Evolutionary conservation across 2,797 vertebrate genomes (phyloP), one percentile per base, ranked within the genome.

Genomic region (Sylvilagus floridanus): DNA sequence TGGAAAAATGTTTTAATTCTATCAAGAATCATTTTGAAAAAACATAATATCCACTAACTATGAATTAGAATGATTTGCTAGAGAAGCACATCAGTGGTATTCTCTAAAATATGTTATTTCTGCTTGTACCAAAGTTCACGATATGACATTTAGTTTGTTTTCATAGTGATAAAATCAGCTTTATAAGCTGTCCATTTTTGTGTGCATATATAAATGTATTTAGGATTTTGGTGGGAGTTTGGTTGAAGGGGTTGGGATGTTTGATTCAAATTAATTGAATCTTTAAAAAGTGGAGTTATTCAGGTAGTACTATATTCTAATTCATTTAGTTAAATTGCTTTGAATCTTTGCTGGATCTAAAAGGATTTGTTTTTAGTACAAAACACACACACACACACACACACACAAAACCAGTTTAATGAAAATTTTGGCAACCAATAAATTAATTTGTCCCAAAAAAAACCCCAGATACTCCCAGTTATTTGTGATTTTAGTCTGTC

Each of bases 21-120:
- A 68, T 75, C 12, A 65, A 60, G 5, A 84, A 47, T 86, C 24
- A 73, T 90, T 90, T 75, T 72, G 50, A 89, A 92, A 66, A 78
- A 37, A 76, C 47, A 37, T 71, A 16, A 30, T 60, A 77, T 77
- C 21, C 52, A 82, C 21, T 73, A 73, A 89, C 54, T 94, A 7
- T 82, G n/a, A 83, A 66, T 42, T 77, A 1, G 57, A 82, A 72
- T 60, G 22, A 2, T 82, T 73, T 76, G 17, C 50, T 89, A 21
- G 76, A 13, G 54, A 76, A 85, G 84, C 50, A 28, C 4, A 69
- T 84, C n/a, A 77, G 10, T 52, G 28, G 7, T 72, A 60, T 89
- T 75, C 54, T 84, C n/a, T 11, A 52, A 83, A 94, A 89, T 47
- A 28, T 50, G 42, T 16, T 37, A 47, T 6, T 50, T 73, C 14